phyloP scores from a whole-genome alignment of 2,888 invertebrate species.

The Keiferia lycopersicella region DNA sequence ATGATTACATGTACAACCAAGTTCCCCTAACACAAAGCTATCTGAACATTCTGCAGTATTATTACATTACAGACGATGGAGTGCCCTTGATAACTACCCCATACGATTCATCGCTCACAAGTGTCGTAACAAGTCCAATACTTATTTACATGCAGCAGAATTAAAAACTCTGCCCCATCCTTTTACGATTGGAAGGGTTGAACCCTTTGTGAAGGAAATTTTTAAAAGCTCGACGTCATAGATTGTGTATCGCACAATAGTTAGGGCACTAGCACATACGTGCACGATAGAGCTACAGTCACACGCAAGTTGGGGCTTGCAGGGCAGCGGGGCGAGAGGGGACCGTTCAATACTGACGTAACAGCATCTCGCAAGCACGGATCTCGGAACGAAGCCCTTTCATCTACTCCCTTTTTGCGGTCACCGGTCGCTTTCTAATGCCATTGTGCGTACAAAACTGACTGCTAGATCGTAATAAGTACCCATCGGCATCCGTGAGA shows the following conservation, averaged over 20 bases:
- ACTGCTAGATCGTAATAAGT: constrained; percentile 60
- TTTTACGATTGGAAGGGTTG: constrained; percentile 69
- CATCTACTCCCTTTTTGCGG: constrained; percentile 76
- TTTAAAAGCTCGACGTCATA: constrained; percentile 63
- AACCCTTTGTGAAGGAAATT: constrained; percentile 72
- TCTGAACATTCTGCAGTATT: constrained; percentile 69
- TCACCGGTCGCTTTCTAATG: constrained; percentile 76
- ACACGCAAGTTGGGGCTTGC: constrained; percentile 50
- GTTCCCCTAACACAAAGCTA: constrained; percentile 58
- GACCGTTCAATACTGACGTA: constrained; percentile 71
- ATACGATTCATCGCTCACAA: constrained; percentile 70
- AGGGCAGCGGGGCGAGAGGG: constrained; percentile 44
- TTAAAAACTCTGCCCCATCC: constrained; percentile 76
- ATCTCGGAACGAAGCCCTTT: constrained; percentile 58
- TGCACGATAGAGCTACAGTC: constrained; percentile 36
- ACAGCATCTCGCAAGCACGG: constrained; percentile 67
- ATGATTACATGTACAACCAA: constrained; percentile 47
- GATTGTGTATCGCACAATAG: constrained; percentile 59
- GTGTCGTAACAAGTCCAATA: constrained; percentile 78
- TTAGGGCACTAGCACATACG: constrained; percentile 62
- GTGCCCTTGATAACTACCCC: constrained; percentile 77
- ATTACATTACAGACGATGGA: constrained; percentile 72
- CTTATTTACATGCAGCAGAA: constrained; percentile 77
- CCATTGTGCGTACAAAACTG: constrained; percentile 67
- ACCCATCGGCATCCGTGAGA: constrained; percentile 73